Conservation (phyloP, 2,888 invertebrate species). For the Petrolisthes cinctipes region DNA sequence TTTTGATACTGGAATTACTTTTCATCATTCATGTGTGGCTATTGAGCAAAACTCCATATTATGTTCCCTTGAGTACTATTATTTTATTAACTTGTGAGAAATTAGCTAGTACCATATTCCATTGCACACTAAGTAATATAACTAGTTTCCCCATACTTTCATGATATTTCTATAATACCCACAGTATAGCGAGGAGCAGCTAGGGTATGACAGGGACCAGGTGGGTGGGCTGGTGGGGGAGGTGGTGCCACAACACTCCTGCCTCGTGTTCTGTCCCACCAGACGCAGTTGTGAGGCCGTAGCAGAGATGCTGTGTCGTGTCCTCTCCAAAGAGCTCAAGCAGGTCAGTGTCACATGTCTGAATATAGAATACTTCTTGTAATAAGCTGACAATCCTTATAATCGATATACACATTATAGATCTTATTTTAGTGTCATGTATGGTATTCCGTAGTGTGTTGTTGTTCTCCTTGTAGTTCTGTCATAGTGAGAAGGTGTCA, state of each 20-base stretch:
- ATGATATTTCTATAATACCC: background rate
- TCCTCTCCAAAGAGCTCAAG: slow-evolving; percentile 70
- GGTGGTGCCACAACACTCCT: slow-evolving; percentile 83
- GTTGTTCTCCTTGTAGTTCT: slow-evolving; percentile 70
- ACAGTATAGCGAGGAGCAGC: background rate
- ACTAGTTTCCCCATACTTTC: too few relatives aligned
- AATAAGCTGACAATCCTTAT: too few relatives aligned
- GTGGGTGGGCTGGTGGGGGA: slow-evolving; percentile 85
- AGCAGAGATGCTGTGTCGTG: slow-evolving; percentile 80
- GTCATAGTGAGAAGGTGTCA: slow-evolving; percentile 75
- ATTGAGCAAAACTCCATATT: too few relatives aligned
- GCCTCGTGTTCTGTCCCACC: slow-evolving; percentile 92
- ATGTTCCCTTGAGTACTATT: too few relatives aligned
- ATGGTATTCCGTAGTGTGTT: background rate
- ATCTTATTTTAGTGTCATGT: too few relatives aligned
- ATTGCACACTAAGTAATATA: too few relatives aligned
- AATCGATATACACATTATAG: too few relatives aligned
- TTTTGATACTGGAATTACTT: too few relatives aligned
- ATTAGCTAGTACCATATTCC: too few relatives aligned
- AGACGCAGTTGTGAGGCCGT: slow-evolving; percentile 94
- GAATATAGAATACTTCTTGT: too few relatives aligned
- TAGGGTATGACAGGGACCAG: slow-evolving; percentile 36
- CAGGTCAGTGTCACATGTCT: slow-evolving; percentile 26
- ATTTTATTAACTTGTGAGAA: too few relatives aligned
- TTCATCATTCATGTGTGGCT: too few relatives aligned